phyloP scores from a whole-genome alignment of 2,797 vertebrate species.

The Malacoctenus gilli region DNA sequence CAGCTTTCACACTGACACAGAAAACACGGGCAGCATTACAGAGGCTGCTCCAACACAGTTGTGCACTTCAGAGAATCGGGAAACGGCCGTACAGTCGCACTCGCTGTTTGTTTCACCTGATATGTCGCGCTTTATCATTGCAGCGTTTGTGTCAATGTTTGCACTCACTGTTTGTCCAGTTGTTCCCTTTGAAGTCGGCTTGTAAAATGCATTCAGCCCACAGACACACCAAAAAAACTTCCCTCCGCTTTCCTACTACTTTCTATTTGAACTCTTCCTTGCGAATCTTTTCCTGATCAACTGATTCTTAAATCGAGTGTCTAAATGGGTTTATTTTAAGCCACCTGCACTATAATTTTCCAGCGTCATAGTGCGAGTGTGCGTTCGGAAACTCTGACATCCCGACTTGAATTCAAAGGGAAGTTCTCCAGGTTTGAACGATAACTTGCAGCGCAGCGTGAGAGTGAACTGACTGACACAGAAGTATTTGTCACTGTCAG shows the following conservation, averaged over 20 bases:
- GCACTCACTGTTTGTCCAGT: not conserved
- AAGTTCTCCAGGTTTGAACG: not conserved
- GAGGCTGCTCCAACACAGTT: constrained; percentile 10
- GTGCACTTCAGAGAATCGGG: constrained; percentile 1
- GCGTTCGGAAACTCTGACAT: not conserved
- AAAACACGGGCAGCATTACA: constrained; percentile 9
- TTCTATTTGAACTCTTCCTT: no score
- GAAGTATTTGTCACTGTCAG: not conserved
- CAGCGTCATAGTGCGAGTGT: not conserved
- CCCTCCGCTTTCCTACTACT: no score
- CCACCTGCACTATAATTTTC: not conserved
- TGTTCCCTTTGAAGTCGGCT: not conserved
- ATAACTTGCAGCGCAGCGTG: constrained; percentile 2
- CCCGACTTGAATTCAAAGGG: not conserved
- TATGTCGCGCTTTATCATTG: no score
- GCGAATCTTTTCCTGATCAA: no score
- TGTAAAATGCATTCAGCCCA: no score
- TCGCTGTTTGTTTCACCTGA: no score
- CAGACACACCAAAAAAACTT: no score
- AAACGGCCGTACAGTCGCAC: not conserved
- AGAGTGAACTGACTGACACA: not conserved
- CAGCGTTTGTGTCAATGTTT: no score
- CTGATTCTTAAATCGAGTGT: no score
- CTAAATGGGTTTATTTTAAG: no score
- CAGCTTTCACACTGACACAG: constrained; percentile 33